Evolutionary conservation across 2,797 vertebrate genomes (phyloP), one percentile per base, ranked within the genome.

Genomic region (Lateolabrax maculatus): DNA sequence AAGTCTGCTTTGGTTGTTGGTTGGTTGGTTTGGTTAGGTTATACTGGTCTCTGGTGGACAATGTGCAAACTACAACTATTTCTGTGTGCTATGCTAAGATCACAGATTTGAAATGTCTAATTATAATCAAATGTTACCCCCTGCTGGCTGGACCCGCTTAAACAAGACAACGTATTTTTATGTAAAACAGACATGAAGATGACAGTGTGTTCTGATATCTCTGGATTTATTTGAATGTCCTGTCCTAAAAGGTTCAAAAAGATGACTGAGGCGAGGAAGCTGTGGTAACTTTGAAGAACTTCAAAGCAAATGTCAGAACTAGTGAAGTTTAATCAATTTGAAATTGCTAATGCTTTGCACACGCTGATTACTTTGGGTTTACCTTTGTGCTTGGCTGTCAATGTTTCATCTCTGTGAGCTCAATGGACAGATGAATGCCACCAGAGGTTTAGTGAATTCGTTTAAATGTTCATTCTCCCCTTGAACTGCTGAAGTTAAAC

Each of bases 261-360:
- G 46, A 67, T 23, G 31, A 57, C 9, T 25, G 36, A 60, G 18
- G n/a, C n/a, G 57, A 76, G 25, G 15, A 60, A 15, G 56, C 67
- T 51, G 21, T 46, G 16, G 3, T 25, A 31, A 46, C 71, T 71
- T 63, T 85, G 79, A 85, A 81, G 11, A 70, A 31, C 65, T 73
- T 87, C 74, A 84, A 84, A 83, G 81, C 31, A 80, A 88, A 87
- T 80, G 69, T 82, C 86, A 86, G n/a, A 51, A 5, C 29, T 6
- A 29, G 31, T 43, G 58, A 73, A 4, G 43, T 71, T 75, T 39
- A 4, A 75, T 79, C 41, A 31, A 15, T 75, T 44, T 77, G 41
- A 83, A 82, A 57, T n/a, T 52, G 9, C 21, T 73, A 13, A 19
- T 31, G 64, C 68, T 71, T 79, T 46, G 19, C 10, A 55, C 23